These are phyloP conservation scores for Yponomeuta sedellus DNA, from an alignment of 2,888 invertebrate species.

Conservation along the genomic window DNA sequence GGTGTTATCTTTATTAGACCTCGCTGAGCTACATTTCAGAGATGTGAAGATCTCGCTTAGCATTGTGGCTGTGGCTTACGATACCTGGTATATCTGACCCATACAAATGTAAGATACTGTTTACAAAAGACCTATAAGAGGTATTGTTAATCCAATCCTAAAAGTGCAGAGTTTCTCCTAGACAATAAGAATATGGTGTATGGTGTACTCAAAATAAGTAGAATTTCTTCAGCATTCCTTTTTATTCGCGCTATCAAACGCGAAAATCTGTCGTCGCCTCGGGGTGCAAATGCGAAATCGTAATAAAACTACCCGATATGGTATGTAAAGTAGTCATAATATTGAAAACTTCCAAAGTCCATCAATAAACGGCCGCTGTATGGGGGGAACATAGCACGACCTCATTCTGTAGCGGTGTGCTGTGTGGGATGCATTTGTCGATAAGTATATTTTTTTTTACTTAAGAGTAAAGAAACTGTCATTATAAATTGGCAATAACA, in stretches of 20 bases:
- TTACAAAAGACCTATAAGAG: too few relatives aligned
- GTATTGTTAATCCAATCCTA: too few relatives aligned
- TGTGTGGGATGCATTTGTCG: not conserved
- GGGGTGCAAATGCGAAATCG: slow-evolving; percentile 75
- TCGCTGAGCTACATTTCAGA: not conserved
- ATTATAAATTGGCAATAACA: too few relatives aligned
- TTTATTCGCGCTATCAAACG: slow-evolving; percentile 1
- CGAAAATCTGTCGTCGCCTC: slow-evolving; percentile 41
- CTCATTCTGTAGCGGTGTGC: slow-evolving; percentile 32
- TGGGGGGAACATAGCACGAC: slow-evolving; percentile 52
- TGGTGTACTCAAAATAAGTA: slow-evolving; percentile 20
- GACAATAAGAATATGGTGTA: too few relatives aligned
- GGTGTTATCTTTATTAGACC: slow-evolving; percentile 20
- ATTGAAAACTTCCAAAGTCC: slow-evolving; percentile 75
- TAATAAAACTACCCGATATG: slow-evolving; percentile 70
- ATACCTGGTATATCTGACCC: too few relatives aligned
- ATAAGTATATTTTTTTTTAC: not conserved
- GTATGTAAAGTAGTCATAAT: slow-evolving; percentile 75
- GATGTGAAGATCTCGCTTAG: too few relatives aligned
- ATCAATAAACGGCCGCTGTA: slow-evolving; percentile 71
- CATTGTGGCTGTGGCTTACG: too few relatives aligned
- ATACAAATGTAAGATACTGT: too few relatives aligned
- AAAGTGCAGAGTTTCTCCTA: too few relatives aligned
- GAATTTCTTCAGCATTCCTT: not conserved
- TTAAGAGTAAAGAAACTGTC: too few relatives aligned